Percentiles rank a stretch among this genome's conserved stretches.
Evolutionary conservation across 2,888 invertebrate genomes (phyloP).

Genomic region (Ectropis crepuscularia): DNA sequence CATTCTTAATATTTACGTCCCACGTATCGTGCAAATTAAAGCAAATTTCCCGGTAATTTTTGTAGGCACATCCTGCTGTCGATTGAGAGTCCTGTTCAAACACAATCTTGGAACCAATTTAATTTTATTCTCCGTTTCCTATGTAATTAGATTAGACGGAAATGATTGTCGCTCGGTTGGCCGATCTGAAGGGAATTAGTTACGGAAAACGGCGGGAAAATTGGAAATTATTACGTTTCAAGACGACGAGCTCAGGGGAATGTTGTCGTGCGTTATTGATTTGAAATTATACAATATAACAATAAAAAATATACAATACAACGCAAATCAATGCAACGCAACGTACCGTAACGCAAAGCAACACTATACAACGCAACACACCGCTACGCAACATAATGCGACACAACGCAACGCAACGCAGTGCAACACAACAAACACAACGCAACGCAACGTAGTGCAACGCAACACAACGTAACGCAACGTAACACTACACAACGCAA

Average conservation of each 20-base stretch:
- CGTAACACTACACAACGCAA: too few relatives aligned
- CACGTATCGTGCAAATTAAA: slow-evolving; percentile 13
- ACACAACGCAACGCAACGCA: too few relatives aligned
- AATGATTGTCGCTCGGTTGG: slow-evolving; percentile 28
- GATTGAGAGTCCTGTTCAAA: slow-evolving; percentile 27
- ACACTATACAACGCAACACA: too few relatives aligned
- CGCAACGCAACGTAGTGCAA: too few relatives aligned
- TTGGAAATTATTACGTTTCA: slow-evolving; percentile 13
- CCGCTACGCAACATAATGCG: too few relatives aligned
- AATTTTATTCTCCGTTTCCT: slow-evolving; percentile 34
- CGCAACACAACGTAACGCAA: too few relatives aligned
- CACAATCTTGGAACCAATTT: slow-evolving; percentile 32
- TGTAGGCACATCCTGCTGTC: slow-evolving; percentile 15
- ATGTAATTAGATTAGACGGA: slow-evolving; percentile 30
- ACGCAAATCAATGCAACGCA: too few relatives aligned
- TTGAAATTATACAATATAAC: neutral
- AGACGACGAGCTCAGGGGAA: neutral
- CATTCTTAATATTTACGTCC: neutral
- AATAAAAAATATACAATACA: too few relatives aligned
- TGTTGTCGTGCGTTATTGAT: neutral
- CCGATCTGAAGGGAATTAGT: slow-evolving; percentile 20
- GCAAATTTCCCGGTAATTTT: slow-evolving; percentile 5
- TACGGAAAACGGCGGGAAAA: slow-evolving; percentile 9
- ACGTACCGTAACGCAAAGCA: too few relatives aligned
- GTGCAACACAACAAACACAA: too few relatives aligned